A percentile compares a stretch with the other conserved stretches of the same genome.
phyloP scores from a whole-genome alignment of 1,140 invertebrate genomes.

The Probaryconus sp. region DNA sequence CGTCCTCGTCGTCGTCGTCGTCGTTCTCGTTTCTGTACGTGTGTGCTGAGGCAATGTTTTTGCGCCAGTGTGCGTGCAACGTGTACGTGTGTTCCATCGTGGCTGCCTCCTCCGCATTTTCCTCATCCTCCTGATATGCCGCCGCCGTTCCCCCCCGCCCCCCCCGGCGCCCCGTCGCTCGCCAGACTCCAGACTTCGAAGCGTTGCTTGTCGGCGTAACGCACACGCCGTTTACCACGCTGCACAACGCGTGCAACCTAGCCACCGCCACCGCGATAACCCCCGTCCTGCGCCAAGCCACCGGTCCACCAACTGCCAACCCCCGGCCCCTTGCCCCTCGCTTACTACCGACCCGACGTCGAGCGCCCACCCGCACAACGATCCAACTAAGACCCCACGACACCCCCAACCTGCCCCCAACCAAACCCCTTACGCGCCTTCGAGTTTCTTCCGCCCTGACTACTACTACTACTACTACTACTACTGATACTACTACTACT shows the following conservation, averaged over 20 bases:
- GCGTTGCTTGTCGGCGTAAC: constrained; percentile 74
- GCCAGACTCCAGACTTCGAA: constrained; percentile 61
- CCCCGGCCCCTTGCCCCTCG: constrained; percentile 56
- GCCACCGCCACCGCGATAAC: constrained; percentile 46
- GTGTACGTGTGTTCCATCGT: constrained; percentile 22
- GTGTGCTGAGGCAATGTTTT: constrained; percentile 28
- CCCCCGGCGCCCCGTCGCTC: constrained; percentile 8
- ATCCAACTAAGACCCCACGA: background rate
- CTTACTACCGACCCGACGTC: constrained; percentile 60
- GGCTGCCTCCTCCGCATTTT: constrained; percentile 34
- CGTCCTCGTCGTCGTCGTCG: constrained; percentile 21
- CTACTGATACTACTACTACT: constrained; percentile 33
- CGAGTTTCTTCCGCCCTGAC: constrained; percentile 50
- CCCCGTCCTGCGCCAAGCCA: constrained; percentile 30
- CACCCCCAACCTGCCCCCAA: constrained; percentile 29
- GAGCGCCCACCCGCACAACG: constrained; percentile 64
- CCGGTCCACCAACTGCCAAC: constrained; percentile 29
- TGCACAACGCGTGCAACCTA: constrained; percentile 72
- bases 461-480: constrained; percentile 29
- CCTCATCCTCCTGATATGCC: constrained; percentile 38
- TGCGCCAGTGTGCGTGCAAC: constrained; percentile 6
- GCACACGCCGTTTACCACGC: constrained; percentile 75
- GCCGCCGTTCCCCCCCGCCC: constrained; percentile 25
- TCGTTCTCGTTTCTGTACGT: constrained; percentile 20
- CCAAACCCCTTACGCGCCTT: constrained; percentile 41